These are phyloP conservation scores for Corythornis cristatus DNA, from an alignment of 2,113 vertebrate genomes.

Conservation along the genomic window DNA sequence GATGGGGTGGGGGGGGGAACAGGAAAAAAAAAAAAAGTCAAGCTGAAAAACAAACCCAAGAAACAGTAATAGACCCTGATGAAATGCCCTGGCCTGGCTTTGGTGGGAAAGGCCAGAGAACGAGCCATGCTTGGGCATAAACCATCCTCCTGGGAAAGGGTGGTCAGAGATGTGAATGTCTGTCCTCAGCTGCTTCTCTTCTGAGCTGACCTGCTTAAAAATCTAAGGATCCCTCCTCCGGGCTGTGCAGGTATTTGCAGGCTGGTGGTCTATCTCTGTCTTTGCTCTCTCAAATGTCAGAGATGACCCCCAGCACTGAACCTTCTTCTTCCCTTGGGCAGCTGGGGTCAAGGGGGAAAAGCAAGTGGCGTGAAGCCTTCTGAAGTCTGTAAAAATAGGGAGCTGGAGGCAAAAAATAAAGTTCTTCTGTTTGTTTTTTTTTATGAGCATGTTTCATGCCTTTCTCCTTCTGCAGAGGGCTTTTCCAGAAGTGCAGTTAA, in stretches of 20 bases:
- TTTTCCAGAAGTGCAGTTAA: not conserved
- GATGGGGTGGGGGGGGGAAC: fast-evolving
- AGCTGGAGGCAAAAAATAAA: not conserved
- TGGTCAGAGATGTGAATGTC: not conserved
- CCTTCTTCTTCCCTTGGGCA: not conserved
- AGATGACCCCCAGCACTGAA: not conserved
- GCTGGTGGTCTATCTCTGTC: not conserved
- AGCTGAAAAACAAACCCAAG: not conserved
- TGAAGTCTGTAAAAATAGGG: not conserved
- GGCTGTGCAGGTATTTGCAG: not conserved
- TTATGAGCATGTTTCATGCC: not conserved
- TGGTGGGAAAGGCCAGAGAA: slow-evolving; percentile 13
- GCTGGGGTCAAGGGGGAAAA: not conserved
- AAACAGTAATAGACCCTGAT: not conserved
- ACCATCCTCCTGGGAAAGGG: not conserved
- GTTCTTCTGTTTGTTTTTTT: not conserved
- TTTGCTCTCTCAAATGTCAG: not conserved
- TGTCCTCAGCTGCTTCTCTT: not conserved
- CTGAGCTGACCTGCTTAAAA: not conserved
- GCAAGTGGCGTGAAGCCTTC: not conserved
- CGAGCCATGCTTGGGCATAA: not conserved
- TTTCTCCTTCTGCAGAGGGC: not conserved
- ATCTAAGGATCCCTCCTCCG: not conserved
- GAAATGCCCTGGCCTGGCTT: not conserved
- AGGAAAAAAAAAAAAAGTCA: not conserved